Percentiles rank a stretch among this genome's conserved stretches.
Conservation (phyloP, 2,888 invertebrate species). For the Hetaerina titia region DNA sequence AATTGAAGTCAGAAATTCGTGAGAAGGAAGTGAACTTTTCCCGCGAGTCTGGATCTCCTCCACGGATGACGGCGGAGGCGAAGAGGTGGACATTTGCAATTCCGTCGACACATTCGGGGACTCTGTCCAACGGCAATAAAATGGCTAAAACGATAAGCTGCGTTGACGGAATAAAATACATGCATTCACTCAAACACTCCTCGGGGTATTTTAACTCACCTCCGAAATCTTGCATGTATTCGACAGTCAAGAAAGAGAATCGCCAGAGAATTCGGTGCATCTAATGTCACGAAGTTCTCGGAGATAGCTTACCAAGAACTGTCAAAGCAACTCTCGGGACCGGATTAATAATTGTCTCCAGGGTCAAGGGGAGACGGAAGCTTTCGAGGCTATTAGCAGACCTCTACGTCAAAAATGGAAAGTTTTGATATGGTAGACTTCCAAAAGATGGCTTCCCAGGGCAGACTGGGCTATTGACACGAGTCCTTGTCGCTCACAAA, state of each 20-base stretch:
- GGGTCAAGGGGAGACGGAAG: no score
- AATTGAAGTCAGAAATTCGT: background rate
- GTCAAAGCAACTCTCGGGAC: background rate
- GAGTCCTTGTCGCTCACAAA: no score
- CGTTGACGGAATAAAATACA: background rate
- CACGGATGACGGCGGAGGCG: background rate
- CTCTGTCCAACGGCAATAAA: background rate
- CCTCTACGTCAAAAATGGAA: no score
- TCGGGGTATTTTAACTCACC: background rate
- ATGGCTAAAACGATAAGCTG: background rate
- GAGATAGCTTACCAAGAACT: background rate
- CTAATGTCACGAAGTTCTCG: background rate
- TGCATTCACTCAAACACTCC: background rate
- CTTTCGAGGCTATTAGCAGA: no score
- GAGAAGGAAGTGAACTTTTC: background rate
- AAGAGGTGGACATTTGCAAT: background rate
- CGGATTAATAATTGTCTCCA: no score
- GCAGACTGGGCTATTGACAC: no score
- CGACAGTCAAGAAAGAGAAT: background rate
- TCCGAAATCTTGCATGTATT: background rate
- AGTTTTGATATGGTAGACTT: no score
- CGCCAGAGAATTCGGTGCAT: background rate
- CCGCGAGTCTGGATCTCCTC: background rate
- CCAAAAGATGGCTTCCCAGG: no score
- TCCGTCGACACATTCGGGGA: background rate